Evolutionary conservation across 1,140 invertebrate species (phyloP), one percentile per base, ranked within the genome.

Genomic region (Diabrotica virgifera): DNA sequence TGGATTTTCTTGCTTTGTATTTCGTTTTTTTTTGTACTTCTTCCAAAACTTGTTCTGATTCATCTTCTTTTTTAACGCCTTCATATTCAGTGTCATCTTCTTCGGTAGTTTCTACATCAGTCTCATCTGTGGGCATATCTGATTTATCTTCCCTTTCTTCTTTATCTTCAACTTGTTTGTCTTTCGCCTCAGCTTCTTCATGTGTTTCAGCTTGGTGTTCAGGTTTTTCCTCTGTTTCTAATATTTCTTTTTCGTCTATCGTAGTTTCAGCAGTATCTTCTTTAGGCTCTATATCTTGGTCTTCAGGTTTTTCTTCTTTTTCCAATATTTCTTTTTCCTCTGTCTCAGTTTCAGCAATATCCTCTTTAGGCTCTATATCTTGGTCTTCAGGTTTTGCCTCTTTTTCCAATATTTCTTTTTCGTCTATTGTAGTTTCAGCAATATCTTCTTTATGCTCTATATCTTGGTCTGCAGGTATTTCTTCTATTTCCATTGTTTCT

Each of bases 261-360:
- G 6, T 46, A 0, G 40, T 46, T 46, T 46, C 40, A 8, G 6
- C 40, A 11, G 11, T 46, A 6, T 46, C 40, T 46, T 46, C 40
- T 46, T 8, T 8, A 8, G 12, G n/a, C 53, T 7, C 53, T 13
- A 55, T 55, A 13, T 55, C 53, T 10, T 53, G 8, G 12, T 13
- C 53, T 13, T 55, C 53, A 9, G 10, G 2, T 14, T 9, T 14
- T 35, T 13, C 62, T 37, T 66, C 55, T 14, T 46, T 37, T 9
- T 10, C 9, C 24, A 13, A 10, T 9, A 62, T 9, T 7, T 14
- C 12, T 14, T 66, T 55, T 55, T 70, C 69, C 40, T 66, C 66
- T 24, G 67, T 67, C 57, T 72, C 71, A 0, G 12, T 35, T n/a
- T n/a, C n/a, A n/a, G n/a, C n/a, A n/a, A n/a, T n/a, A n/a, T n/a